phyloP scores from a whole-genome alignment of 1,140 invertebrate species.

The Dendrolimus punctatus region DNA sequence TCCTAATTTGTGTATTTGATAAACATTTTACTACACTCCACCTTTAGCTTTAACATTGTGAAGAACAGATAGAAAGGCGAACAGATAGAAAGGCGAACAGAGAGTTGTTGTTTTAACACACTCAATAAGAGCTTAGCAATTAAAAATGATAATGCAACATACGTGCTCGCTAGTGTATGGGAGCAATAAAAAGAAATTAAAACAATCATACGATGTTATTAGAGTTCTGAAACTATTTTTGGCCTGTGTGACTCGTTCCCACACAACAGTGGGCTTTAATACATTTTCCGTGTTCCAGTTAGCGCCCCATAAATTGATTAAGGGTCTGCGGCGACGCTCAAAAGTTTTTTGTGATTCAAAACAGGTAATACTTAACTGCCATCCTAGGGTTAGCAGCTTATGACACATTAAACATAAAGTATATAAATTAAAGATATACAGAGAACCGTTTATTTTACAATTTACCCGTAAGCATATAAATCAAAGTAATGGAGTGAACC shows the following conservation, averaged over 20 bases:
- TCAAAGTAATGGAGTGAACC: slow-evolving; percentile 46
- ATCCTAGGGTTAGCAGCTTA: slow-evolving; percentile 7
- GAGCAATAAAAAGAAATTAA: slow-evolving; percentile 8
- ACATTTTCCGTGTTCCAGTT: slow-evolving; percentile 71
- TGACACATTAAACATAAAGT: not conserved
- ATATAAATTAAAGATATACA: slow-evolving; percentile 1
- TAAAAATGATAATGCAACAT: no score
- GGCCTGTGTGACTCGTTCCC: slow-evolving; percentile 56
- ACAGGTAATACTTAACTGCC: slow-evolving; percentile 33
- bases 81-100: no score
- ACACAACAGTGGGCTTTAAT: slow-evolving; percentile 60
- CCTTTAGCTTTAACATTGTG: no score
- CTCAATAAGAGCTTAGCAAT: no score
- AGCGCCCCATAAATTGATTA: slow-evolving; percentile 71
- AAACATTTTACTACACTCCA: not conserved
- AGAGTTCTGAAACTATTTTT: slow-evolving; percentile 42
- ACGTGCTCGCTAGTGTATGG: not conserved
- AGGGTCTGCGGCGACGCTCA: slow-evolving; percentile 55
- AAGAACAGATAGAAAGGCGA: no score
- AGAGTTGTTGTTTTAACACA: no score
- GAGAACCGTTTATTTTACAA: not conserved
- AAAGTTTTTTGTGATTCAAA: slow-evolving; percentile 55
- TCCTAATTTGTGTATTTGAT: slow-evolving; percentile 20
- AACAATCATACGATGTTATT: slow-evolving; percentile 33
- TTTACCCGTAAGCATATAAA: slow-evolving; percentile 14